Evolutionary conservation across 2,797 vertebrate species (phyloP), one percentile per base, ranked within the genome.

Genomic region (Rhinoraja longicauda): DNA sequence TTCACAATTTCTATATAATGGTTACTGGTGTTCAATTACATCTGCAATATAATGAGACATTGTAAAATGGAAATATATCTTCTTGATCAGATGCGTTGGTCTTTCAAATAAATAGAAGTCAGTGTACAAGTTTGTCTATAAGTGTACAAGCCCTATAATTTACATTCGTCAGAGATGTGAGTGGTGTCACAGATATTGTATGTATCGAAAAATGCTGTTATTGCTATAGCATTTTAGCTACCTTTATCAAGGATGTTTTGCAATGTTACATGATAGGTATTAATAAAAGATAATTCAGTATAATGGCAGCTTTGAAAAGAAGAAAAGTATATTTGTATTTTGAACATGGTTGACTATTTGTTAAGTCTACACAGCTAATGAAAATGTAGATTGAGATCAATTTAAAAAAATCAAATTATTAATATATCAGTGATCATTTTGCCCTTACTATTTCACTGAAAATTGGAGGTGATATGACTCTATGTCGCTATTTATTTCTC

Each of bases 131-230:
- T 70, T 91, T 12, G 72, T 75, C 45, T 45, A 24, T 92, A 73
- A 45, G 70, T 91, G 62, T 91, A 67, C 70, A 91, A 88, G 90
- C 13, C 67, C 32, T 72, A n/a, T 91, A 92, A 73, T 92, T 91
- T 91, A 45, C 70, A 75, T 62, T 13, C 36, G 72, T 70, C 39
- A 75, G 2, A 73, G 70, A 36, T 73, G 32, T 73, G 24, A 72
- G 24, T 45, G 12, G 72, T 53, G 73, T 67, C 62, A 75, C 90
- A n/a, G 45, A 29, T 92, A 39, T 90, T n/a, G 45, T 92, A 72
- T 72, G 70, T 70, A 92, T 75, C 90, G 29, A 73, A 92, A 70
- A 92, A 92, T 92, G 67, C 70, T 53, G 90, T 92, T 88, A 88
- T 53, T 92, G 70, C 21, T 75, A 17, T 75, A 64, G 72, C 70